Conservation (phyloP, 1,140 invertebrate genomes). For the Anastrepha obliqua region DNA sequence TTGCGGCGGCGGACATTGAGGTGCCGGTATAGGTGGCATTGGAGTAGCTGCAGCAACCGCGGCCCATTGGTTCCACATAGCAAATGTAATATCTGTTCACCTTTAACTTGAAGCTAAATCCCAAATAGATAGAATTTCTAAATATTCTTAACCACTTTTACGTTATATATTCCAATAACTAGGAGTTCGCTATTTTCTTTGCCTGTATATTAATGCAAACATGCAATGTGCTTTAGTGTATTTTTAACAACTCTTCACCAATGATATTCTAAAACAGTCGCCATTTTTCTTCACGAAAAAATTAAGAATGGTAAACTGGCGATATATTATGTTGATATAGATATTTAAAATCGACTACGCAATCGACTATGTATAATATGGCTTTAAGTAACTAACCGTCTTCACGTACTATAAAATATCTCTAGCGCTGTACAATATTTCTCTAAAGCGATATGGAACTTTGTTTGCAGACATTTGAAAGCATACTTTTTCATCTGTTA, state of each 20-base stretch:
- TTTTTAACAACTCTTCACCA: neutral
- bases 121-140: neutral
- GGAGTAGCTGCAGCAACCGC: slow-evolving; percentile 55
- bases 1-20: slow-evolving; percentile 49
- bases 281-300: slow-evolving; percentile 47
- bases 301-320: neutral
- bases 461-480: too few species aligned
- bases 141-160: neutral
- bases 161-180: neutral
- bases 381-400: too few species aligned
- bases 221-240: too few species aligned
- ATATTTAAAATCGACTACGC: slow-evolving; percentile 22
- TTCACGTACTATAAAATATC: too few species aligned
- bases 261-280: slow-evolving; percentile 30
- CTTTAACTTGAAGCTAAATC: neutral
- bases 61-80: slow-evolving; percentile 70
- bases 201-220: too few species aligned
- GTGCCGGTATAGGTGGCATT: slow-evolving; percentile 59
- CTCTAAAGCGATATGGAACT: too few species aligned
- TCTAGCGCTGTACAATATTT: too few species aligned
- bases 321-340: neutral
- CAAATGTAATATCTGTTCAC: neutral
- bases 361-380: neutral
- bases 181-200: too few species aligned
- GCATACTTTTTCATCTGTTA: too few species aligned